phyloP scores from a whole-genome alignment of 2,113 vertebrate genomes.

The Elaphurus davidianus region DNA sequence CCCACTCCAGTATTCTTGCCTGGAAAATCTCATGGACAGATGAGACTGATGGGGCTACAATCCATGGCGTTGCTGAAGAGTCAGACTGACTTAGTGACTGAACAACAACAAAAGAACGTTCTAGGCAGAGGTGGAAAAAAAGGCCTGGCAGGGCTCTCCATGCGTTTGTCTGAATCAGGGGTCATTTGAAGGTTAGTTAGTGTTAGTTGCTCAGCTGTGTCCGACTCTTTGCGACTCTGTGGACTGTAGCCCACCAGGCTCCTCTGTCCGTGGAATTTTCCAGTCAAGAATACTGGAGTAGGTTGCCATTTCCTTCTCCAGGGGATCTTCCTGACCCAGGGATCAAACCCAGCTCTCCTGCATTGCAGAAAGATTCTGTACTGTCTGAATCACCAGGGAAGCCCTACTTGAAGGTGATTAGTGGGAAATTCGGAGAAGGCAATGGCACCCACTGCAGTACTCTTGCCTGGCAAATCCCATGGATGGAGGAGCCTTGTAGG shows the following conservation, averaged over 20 bases:
- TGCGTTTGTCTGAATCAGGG: background rate
- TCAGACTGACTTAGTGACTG: background rate
- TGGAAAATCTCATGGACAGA: background rate
- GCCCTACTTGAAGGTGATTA: conserved; percentile 7
- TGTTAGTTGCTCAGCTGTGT: background rate
- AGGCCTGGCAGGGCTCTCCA: background rate
- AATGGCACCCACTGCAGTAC: no score
- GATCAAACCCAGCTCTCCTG: background rate
- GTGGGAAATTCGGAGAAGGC: background rate
- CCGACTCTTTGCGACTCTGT: background rate
- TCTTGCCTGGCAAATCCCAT: no score
- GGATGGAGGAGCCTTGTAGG: no score
- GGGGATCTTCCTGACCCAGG: background rate
- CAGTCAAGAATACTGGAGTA: background rate
- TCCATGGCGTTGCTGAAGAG: background rate
- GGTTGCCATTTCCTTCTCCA: background rate
- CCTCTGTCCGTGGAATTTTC: background rate
- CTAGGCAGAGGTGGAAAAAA: background rate
- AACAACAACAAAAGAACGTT: background rate
- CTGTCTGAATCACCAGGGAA: background rate
- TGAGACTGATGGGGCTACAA: background rate
- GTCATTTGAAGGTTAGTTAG: conserved; percentile 22
- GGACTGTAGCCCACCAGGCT: background rate
- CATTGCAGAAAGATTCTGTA: background rate
- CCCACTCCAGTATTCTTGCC: background rate